These are phyloP conservation scores for Tetraneura akinire DNA, from an alignment of 1,140 invertebrate genomes.

Conservation along the genomic window DNA sequence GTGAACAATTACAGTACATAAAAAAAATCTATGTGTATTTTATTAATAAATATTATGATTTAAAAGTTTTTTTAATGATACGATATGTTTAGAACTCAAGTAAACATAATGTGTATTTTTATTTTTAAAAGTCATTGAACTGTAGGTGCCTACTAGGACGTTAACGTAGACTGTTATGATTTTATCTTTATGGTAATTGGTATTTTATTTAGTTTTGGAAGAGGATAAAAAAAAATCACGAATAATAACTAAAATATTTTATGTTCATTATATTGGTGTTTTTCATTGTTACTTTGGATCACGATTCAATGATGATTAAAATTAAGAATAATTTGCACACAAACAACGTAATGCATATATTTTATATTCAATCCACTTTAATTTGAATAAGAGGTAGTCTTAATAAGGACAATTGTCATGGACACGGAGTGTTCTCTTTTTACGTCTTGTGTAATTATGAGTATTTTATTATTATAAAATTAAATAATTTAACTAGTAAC, in stretches of 20 bases:
- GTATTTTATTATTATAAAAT: no score
- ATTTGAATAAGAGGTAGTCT: background rate
- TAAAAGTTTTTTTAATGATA: no score
- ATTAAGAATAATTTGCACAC: constrained; percentile 1
- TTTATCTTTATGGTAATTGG: constrained; percentile 29
- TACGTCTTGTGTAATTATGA: background rate
- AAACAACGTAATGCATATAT: constrained; percentile 4
- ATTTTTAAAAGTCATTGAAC: constrained; percentile 18
- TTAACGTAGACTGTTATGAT: background rate
- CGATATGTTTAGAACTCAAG: no score
- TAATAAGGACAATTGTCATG: background rate
- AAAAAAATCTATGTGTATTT: no score
- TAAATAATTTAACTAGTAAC: no score
- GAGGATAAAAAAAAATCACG: background rate
- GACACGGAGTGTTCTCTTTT: background rate
- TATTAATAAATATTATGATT: no score
- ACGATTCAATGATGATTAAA: background rate
- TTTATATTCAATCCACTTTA: constrained; percentile 4
- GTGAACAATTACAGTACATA: no score
- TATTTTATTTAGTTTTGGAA: constrained; percentile 8
- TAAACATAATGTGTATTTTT: constrained; percentile 11
- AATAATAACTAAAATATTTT: constrained; percentile 3
- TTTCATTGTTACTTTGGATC: background rate
- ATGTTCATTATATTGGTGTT: constrained; percentile 2
- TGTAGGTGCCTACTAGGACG: background rate